Base-by-base conservation (phyloP, 2,888 invertebrate genomes). In the Pterostichus madidus region DNA sequence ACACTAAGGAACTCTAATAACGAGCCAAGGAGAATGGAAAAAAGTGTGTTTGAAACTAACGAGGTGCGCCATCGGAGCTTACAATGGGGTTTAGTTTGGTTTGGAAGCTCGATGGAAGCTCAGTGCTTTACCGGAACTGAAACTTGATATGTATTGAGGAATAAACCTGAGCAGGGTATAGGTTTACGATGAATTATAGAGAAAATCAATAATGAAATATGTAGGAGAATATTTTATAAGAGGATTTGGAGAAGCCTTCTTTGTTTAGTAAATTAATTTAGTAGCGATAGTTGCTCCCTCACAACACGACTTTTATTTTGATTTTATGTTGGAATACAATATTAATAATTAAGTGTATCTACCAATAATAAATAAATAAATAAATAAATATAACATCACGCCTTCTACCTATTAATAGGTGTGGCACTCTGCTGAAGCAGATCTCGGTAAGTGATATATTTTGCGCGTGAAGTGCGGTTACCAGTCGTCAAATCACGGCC, bases 1-100 rank as follows among this genome's bases (percentile, higher is more conserved):
- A 78, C 78, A 78, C 53, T 17, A 11, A 10, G 15, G 78, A 61
- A 56, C 44, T 44, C 59, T 56, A 39, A 78, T 77, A 78, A 78
- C 59, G n/a, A 59, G 56, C 61, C 53, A 59, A 78, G 44, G 15
- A 59, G 56, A 61, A 39, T 17, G 39, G n/a, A 44, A 71, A 68
- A 32, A 32, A 31, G 10, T n/a, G n/a, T n/a, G 13, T 32, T 32
- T 15, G 24, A 17, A 46, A 71, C 39, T 71, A 71, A 71, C 68
- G 68, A 71, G 44, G 44, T 17, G 1, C 39, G 52, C n/a, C 0
- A n/a, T 5, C 5, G 5, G 13, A 56, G 15, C 56, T 3, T 2
- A 56, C 56, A 56, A 56, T 13, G 17, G 13, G 0, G 15, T 49
- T 49, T 49, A n/a, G 49, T 24, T 1, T 24, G 24, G 24, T 24